These are phyloP conservation scores for Paragorgia papillata DNA, from an alignment of 92 coral and sea anemone genomes.

Conservation along the genomic window DNA sequence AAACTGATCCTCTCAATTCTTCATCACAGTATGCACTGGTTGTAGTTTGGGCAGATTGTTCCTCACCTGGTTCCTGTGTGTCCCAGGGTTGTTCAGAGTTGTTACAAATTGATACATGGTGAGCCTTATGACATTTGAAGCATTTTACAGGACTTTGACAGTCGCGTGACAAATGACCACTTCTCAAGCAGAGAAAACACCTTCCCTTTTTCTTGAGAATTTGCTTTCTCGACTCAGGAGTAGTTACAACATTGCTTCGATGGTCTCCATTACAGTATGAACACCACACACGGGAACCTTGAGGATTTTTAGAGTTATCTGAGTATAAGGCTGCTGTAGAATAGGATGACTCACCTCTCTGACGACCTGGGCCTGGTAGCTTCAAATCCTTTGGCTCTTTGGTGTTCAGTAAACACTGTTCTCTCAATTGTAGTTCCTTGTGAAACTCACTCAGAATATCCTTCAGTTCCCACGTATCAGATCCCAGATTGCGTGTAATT, in stretches of 20 bases:
- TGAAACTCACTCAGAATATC: constrained; percentile 32
- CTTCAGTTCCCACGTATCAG: constrained; percentile 44
- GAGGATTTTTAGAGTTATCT: neutral
- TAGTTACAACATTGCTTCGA: neutral
- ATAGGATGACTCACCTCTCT: neutral
- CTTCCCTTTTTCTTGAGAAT: neutral
- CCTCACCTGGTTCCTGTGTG: too few relatives aligned
- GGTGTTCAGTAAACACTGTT: constrained; percentile 28
- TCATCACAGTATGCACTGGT: too few relatives aligned
- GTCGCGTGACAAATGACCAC: neutral
- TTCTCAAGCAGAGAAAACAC: neutral
- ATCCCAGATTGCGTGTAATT: constrained; percentile 30
- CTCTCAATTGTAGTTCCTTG: constrained; percentile 49
- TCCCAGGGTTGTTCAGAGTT: too few relatives aligned
- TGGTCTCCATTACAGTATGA: neutral
- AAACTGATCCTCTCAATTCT: neutral
- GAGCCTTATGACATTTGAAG: too few relatives aligned
- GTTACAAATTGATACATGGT: too few relatives aligned
- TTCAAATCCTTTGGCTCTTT: neutral
- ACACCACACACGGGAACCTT: neutral
- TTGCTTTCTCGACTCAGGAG: neutral
- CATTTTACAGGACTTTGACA: neutral
- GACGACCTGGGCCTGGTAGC: neutral
- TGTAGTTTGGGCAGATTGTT: too few relatives aligned
- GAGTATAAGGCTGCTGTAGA: neutral